Evolutionary conservation across 2,113 vertebrate genomes (phyloP).

Genomic region (Eclectus roratus): DNA sequence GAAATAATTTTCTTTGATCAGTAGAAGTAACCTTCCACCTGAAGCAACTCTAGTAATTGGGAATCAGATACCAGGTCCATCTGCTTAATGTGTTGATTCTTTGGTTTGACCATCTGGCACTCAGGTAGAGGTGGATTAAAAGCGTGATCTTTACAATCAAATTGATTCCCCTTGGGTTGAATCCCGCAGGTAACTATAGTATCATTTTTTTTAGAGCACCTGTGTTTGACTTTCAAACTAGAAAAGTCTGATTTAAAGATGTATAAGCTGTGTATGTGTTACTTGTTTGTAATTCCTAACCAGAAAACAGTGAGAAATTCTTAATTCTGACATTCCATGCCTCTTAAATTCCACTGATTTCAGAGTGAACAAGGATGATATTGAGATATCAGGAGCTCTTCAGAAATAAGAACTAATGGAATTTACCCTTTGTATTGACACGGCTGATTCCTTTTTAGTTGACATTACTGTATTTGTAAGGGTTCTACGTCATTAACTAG

Average conservation of each 20-base stretch:
- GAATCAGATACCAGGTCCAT: constrained; percentile 54
- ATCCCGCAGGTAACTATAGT: not conserved
- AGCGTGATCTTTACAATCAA: constrained; percentile 6
- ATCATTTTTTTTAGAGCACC: not conserved
- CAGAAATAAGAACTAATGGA: not conserved
- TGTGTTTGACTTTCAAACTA: not conserved
- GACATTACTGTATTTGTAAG: not conserved
- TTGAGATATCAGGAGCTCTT: not conserved
- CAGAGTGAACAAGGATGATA: not conserved
- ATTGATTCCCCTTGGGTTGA: not conserved
- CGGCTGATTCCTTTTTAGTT: not conserved
- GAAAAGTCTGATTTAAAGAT: not conserved
- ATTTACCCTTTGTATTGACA: not conserved
- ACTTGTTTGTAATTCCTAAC: not conserved
- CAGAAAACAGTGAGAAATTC: not conserved
- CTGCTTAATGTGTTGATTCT: constrained; percentile 38
- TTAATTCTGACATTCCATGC: not conserved
- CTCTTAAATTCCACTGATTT: not conserved
- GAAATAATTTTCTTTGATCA: constrained; percentile 12
- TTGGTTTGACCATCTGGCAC: constrained; percentile 58
- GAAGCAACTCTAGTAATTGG: constrained; percentile 6
- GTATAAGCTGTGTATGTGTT: not conserved
- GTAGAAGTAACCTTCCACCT: not conserved
- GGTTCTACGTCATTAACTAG: not conserved
- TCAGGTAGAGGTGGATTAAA: constrained; percentile 46